Base-by-base conservation (phyloP, 2,888 invertebrate genomes). In the Chirona hameri region DNA sequence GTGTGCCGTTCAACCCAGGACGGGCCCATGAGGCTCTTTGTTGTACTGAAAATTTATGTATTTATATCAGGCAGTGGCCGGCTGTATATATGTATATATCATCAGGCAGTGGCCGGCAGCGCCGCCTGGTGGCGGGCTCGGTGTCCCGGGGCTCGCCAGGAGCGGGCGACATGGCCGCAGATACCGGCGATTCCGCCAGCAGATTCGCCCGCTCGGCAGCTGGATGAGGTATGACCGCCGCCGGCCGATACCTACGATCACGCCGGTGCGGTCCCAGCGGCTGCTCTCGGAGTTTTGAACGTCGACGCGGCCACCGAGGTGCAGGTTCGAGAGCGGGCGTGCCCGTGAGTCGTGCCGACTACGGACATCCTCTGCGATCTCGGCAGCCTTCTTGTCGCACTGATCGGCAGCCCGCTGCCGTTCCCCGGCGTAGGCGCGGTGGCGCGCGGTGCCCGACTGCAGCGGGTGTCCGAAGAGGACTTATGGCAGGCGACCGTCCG, bases 401-500 rank as follows among this genome's bases (percentile, higher is more conserved):
- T 52, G 46, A 48, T 81, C 52, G 15, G 81, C 81, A 4, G 46
- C 83, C 15, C 3, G 52, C 60, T 81, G 83, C 83, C 83, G 69
- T 39, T 69, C 55, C 14, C 46, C 72, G 21, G 72, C 48, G 55
- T 81, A 81, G 7, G 81, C 76, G 9, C 55, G 72, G 72, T 83
- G 76, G 55, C 48, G 81, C 5, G 55, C 52, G 7, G 39, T 39
- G 18, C 39, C 52, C 24, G 82, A 82, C 24, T 31, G n/a, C 29
- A 81, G 15, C 27, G 83, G 81, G n/a, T 81, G 57, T 12, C 76
- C 81, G 55, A 55, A 82, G 18, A 82, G n/a, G 15, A 69, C n/a
- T 52, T 82, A n/a, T 57, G n/a, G 82, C 79, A 10, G 72, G 81
- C 72, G 82, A 81, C 46, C 81, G 29, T 48, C 82, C 82, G 60